Conservation (phyloP, 2,888 invertebrate species). For the Tenthredo amoena region DNA sequence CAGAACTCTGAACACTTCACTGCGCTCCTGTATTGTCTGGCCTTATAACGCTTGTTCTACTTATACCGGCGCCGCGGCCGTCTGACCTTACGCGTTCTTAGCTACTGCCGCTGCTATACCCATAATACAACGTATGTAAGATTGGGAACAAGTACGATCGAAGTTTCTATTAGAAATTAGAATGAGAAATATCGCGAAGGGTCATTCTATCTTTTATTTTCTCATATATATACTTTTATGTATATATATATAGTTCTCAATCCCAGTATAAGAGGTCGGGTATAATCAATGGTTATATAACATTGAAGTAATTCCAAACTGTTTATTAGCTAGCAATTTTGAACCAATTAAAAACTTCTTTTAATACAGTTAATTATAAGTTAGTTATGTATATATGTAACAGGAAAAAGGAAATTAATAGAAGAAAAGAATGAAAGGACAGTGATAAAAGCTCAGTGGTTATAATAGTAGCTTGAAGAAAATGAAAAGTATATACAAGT, state of each 20-base stretch:
- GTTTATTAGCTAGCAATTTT: constrained; percentile 16
- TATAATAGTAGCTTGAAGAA: neutral
- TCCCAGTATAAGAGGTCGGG: neutral
- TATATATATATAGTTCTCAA: neutral
- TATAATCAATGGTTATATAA: neutral
- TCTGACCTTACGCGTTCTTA: neutral
- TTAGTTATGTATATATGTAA: neutral
- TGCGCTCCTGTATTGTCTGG: constrained; percentile 4
- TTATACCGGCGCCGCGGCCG: neutral
- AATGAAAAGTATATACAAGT: neutral
- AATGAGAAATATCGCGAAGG: neutral
- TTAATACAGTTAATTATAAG: constrained; percentile 27
- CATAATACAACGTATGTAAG: neutral
- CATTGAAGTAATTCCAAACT: neutral
- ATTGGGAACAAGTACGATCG: neutral
- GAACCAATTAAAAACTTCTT: constrained; percentile 20
- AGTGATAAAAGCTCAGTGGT: neutral
- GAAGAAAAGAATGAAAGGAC: neutral
- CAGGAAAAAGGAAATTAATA: neutral
- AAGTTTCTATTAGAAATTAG: neutral
- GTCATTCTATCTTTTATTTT: neutral
- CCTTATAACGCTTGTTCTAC: constrained; percentile 22
- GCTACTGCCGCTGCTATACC: constrained; percentile 17
- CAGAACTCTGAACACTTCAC: neutral
- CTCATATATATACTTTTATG: neutral